These are phyloP conservation scores for Neodiprion virginianus DNA, from an alignment of 1,140 invertebrate genomes.

Conservation along the genomic window DNA sequence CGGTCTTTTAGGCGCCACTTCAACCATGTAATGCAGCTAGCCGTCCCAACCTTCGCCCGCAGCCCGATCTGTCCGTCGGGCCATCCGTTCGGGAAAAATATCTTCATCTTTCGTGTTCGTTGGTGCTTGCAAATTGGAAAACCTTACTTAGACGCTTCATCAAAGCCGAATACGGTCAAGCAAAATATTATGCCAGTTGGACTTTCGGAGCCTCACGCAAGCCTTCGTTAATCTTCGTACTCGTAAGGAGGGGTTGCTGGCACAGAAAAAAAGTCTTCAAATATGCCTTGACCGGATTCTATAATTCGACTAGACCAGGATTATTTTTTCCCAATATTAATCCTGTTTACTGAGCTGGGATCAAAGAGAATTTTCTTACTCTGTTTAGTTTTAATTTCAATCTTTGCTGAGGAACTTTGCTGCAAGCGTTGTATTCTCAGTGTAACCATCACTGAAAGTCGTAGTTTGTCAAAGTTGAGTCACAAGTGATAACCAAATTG, in stretches of 20 bases:
- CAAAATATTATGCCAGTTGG: background rate
- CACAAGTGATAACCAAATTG: too few species aligned
- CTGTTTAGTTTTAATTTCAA: too few species aligned
- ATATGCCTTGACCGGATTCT: too few species aligned
- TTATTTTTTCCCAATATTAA: too few species aligned
- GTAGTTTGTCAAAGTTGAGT: too few species aligned
- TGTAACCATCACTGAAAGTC: too few species aligned
- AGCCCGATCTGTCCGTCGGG: background rate
- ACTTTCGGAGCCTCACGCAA: background rate
- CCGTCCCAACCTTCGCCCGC: conserved; percentile 8
- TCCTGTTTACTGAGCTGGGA: too few species aligned
- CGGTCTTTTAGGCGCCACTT: conserved; percentile 23
- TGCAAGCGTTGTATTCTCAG: too few species aligned
- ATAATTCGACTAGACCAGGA: too few species aligned
- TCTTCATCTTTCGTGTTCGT: background rate
- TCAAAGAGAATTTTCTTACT: too few species aligned
- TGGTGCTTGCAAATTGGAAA: background rate
- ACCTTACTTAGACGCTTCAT: background rate
- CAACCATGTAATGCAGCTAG: conserved; percentile 31
- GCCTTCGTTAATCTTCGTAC: background rate
- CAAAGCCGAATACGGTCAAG: background rate
- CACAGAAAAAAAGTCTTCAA: too few species aligned
- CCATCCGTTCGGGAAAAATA: background rate
- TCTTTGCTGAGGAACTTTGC: too few species aligned
- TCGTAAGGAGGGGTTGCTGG: background rate